These are phyloP conservation scores for Pedetes capensis DNA, from an alignment of 2,113 vertebrate species.

Conservation along the genomic window DNA sequence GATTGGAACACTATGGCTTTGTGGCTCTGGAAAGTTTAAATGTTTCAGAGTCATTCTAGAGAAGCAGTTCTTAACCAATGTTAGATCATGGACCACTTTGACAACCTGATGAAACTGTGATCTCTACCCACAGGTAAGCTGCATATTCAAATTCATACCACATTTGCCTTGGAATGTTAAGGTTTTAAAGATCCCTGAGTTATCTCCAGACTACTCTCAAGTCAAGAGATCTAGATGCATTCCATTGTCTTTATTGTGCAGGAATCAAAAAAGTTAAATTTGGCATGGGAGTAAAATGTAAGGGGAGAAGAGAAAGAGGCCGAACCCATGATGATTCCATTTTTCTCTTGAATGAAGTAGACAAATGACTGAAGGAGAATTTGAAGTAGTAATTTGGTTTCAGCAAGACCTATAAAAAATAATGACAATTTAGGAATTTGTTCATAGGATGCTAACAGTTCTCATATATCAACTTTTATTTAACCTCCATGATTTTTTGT, in stretches of 20 bases:
- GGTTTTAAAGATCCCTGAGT: neutral
- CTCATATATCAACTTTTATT: neutral
- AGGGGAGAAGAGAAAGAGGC: neutral
- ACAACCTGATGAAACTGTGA: neutral
- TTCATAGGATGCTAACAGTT: neutral
- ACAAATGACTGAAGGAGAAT: neutral
- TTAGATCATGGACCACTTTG: neutral
- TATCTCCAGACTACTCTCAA: neutral
- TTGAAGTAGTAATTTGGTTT: conserved; percentile 1
- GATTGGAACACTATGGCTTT: neutral
- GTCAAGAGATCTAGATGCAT: conserved; percentile 26
- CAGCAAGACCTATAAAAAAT: conserved; percentile 55
- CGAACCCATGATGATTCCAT: neutral
- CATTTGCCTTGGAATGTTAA: neutral
- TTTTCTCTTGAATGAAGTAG: conserved; percentile 17
- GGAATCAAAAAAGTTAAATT: conserved; percentile 32
- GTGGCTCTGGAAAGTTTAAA: neutral
- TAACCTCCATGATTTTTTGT: neutral
- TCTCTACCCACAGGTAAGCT: neutral
- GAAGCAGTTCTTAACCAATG: neutral
- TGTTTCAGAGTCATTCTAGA: neutral
- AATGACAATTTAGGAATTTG: neutral
- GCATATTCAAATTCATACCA: neutral
- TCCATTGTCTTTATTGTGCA: conserved; percentile 67
- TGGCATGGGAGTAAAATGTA: neutral